These are phyloP conservation scores for Eledone cirrhosa DNA, from an alignment of 2,888 invertebrate genomes.

Conservation along the genomic window DNA sequence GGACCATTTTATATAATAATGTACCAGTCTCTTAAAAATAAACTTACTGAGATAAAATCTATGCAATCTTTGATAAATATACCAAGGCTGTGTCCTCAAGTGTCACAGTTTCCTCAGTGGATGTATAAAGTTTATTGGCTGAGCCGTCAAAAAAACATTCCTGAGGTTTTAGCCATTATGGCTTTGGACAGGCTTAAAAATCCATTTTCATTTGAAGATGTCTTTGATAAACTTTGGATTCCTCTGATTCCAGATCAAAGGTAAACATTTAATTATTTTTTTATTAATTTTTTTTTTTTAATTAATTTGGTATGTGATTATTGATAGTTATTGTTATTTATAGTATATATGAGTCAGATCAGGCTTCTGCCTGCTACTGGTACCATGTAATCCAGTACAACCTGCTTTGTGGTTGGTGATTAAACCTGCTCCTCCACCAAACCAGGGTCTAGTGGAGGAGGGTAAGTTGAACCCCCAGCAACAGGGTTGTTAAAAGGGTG, in stretches of 20 bases:
- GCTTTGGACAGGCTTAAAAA: slow-evolving; percentile 39
- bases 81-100: slow-evolving; percentile 50
- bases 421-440: too few species aligned
- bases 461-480: too few species aligned
- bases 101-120: slow-evolving; percentile 47
- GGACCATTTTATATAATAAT: slow-evolving; percentile 61
- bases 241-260: slow-evolving; percentile 58
- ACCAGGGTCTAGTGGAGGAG: too few species aligned
- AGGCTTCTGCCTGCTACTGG: too few species aligned
- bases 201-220: slow-evolving; percentile 34
- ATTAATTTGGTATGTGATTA: too few species aligned
- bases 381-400: too few species aligned
- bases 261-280: slow-evolving; percentile 38
- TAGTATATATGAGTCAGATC: too few species aligned
- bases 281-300: neutral
- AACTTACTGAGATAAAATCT: slow-evolving; percentile 44
- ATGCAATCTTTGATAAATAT: slow-evolving; percentile 44
- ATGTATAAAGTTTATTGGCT: slow-evolving; percentile 51
- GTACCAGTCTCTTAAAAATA: slow-evolving; percentile 51
- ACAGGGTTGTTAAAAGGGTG: too few species aligned
- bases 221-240: slow-evolving; percentile 51
- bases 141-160: slow-evolving; percentile 43
- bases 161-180: slow-evolving; percentile 46
- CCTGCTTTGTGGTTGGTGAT: too few species aligned
- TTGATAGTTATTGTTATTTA: too few species aligned